Evolutionary conservation across 2,113 vertebrate genomes (phyloP).

Genomic region (Paedocypris sp.): DNA sequence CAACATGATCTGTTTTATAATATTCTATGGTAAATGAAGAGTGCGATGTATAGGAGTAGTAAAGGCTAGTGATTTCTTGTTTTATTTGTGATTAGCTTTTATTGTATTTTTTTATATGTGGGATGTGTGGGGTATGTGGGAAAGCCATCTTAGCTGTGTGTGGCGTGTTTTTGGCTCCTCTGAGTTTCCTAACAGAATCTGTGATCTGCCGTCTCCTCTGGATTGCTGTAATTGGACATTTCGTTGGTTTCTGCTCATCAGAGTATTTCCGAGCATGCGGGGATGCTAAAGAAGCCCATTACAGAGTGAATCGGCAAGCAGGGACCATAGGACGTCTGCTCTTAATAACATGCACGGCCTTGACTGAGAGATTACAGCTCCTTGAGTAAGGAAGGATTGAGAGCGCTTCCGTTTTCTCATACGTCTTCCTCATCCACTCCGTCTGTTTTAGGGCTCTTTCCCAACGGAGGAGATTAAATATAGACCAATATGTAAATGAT

Average conservation of each 20-base stretch:
- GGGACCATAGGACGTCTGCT: conserved; percentile 32
- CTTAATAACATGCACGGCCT: conserved; percentile 32
- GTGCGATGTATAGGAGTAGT: no score
- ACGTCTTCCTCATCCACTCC: neutral
- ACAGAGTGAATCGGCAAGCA: conserved; percentile 17
- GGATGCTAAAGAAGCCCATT: conserved; percentile 37
- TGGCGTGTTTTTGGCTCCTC: neutral
- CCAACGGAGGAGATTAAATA: conserved; percentile 15
- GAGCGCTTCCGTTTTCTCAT: neutral
- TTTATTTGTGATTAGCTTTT: neutral
- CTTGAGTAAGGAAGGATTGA: neutral
- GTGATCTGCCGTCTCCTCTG: neutral
- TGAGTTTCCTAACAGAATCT: neutral
- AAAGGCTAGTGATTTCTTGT: no score
- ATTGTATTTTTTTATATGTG: no score
- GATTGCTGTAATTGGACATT: conserved; percentile 29
- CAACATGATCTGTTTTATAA: no score
- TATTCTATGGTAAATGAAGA: no score
- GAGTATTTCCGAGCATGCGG: conserved; percentile 16
- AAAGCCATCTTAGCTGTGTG: no score
- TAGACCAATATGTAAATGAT: conserved; percentile 24
- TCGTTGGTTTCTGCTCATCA: conserved; percentile 34
- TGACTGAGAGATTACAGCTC: conserved; percentile 32
- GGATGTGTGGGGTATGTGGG: no score
- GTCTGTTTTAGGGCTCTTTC: neutral